These are phyloP conservation scores for Harpalus rufipes DNA, from an alignment of 2,888 invertebrate species.

Conservation along the genomic window DNA sequence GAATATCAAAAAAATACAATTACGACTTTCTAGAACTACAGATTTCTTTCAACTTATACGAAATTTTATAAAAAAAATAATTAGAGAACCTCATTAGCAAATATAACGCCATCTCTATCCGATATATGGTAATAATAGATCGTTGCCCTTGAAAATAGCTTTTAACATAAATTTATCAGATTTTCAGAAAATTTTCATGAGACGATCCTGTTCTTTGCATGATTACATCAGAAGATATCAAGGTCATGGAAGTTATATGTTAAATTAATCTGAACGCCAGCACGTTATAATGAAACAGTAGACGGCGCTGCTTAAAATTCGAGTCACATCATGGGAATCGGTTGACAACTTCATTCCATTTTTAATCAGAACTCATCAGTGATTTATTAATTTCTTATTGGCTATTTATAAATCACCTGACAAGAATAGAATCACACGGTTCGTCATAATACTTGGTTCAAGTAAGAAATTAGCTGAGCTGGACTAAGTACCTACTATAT, in stretches of 20 bases:
- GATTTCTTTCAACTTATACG: too few relatives aligned
- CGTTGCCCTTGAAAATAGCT: too few relatives aligned
- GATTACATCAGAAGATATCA: constrained; percentile 50
- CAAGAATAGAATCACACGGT: background rate
- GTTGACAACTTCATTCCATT: constrained; percentile 56
- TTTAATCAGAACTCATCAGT: constrained; percentile 56
- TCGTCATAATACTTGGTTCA: too few relatives aligned
- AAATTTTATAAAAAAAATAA: too few relatives aligned
- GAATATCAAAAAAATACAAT: too few relatives aligned
- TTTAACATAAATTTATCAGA: too few relatives aligned
- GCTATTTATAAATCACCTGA: constrained; percentile 6
- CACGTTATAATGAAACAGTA: constrained; percentile 58
- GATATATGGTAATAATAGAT: too few relatives aligned
- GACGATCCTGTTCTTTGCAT: background rate
- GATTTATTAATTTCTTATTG: constrained; percentile 46
- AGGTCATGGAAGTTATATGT: constrained; percentile 48
- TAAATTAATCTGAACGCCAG: constrained; percentile 57
- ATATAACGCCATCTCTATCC: too few relatives aligned
- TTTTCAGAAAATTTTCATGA: background rate
- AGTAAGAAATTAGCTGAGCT: too few relatives aligned
- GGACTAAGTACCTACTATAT: too few relatives aligned
- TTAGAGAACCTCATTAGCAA: too few relatives aligned
- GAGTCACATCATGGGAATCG: constrained; percentile 48
- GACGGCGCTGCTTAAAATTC: constrained; percentile 55
- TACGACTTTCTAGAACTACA: too few relatives aligned